Percentiles rank a stretch among this genome's conserved stretches.
These are phyloP conservation scores for Marcusenius ussheri DNA, from an alignment of 2,113 vertebrate genomes.

Conservation along the genomic window DNA sequence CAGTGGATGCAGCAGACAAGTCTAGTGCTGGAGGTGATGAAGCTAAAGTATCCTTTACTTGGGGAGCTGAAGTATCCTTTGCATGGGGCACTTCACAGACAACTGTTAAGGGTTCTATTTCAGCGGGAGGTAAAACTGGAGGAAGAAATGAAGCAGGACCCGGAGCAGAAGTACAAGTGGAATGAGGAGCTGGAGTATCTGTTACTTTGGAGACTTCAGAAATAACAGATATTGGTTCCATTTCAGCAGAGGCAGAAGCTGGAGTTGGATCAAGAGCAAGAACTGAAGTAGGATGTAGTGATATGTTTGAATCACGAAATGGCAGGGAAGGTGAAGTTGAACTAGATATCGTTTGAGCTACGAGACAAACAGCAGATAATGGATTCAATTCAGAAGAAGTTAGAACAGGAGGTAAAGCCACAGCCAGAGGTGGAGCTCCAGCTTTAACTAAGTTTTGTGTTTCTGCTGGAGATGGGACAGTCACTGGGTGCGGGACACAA, in stretches of 20 bases:
- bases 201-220: background rate
- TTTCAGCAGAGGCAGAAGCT: background rate
- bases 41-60: background rate
- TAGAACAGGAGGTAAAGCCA: background rate
- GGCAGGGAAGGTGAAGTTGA: background rate
- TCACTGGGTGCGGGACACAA: slow-evolving; percentile 22
- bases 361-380: background rate
- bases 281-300: background rate
- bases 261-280: background rate
- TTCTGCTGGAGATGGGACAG: slow-evolving; percentile 26
- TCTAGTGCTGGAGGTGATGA: background rate
- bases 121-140: background rate
- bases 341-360: background rate
- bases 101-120: background rate
- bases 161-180: background rate
- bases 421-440: background rate
- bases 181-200: background rate
- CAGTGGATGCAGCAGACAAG: background rate
- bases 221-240: slow-evolving; percentile 30
- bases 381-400: background rate
- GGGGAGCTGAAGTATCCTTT: slow-evolving; percentile 8
- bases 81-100: slow-evolving; percentile 25
- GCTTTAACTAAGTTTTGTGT: slow-evolving; percentile 13
- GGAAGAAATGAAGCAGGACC: background rate
- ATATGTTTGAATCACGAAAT: background rate